phyloP scores from a whole-genome alignment of 30 jellyfish, hydroid and myxozoan species.

The Aurelia sp. region DNA sequence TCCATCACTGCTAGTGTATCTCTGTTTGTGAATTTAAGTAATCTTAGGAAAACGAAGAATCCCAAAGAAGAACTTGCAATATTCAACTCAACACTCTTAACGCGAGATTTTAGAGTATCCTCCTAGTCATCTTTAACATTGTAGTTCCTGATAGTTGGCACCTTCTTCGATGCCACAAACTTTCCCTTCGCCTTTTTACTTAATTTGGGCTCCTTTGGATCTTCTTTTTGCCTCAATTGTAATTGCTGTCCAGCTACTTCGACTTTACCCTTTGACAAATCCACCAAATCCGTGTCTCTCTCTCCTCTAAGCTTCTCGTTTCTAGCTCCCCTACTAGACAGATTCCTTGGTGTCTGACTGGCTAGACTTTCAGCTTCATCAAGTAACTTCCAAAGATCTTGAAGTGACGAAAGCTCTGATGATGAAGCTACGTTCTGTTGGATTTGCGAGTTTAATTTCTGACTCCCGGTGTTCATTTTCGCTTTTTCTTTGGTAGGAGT shows the following conservation, averaged over 20 bases:
- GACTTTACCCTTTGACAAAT: neutral
- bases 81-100: too few relatives aligned
- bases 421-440: conserved; percentile 47
- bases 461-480: neutral
- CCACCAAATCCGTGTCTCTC: neutral
- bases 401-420: conserved; percentile 69
- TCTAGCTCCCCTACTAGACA: conserved; percentile 10
- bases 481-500: neutral
- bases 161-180: conserved; percentile 19
- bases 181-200: conserved; percentile 69
- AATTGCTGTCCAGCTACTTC: conserved; percentile 47
- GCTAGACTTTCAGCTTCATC: conserved; percentile 74
- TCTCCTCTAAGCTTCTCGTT: neutral
- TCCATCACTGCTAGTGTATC: too few relatives aligned
- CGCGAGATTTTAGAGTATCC: too few relatives aligned
- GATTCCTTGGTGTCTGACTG: conserved; percentile 68
- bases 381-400: conserved; percentile 80
- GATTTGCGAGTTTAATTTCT: too few relatives aligned
- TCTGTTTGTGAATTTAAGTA: too few relatives aligned
- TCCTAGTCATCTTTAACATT: conserved; percentile 37
- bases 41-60: too few relatives aligned
- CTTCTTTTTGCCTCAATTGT: conserved; percentile 14
- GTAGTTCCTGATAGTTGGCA: conserved; percentile 42
- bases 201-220: conserved; percentile 13
- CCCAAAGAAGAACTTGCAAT: too few relatives aligned